phyloP scores from a whole-genome alignment of 2,888 invertebrate genomes.

The Drosophila mettleri region DNA sequence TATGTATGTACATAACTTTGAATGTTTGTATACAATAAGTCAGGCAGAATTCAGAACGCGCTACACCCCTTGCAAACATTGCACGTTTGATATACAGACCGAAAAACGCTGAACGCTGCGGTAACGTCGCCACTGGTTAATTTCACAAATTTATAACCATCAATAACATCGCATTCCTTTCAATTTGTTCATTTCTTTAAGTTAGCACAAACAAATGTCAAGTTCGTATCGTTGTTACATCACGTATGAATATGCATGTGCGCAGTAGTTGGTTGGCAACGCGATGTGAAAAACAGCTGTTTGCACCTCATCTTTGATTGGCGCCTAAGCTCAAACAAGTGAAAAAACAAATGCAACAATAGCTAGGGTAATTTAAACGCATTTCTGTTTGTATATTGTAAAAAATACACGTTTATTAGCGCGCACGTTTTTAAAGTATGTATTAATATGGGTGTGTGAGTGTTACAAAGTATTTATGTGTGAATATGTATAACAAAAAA shows the following conservation, averaged over 20 bases:
- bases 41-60: constrained; percentile 14
- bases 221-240: constrained; percentile 44
- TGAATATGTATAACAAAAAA: constrained; percentile 57
- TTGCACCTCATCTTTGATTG: constrained; percentile 32
- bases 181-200: constrained; percentile 16
- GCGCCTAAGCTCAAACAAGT: constrained; percentile 8
- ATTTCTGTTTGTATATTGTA: constrained; percentile 55
- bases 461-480: constrained; percentile 57
- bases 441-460: constrained; percentile 37
- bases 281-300: constrained; percentile 54
- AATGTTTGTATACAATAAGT: constrained; percentile 21
- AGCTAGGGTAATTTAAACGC: background rate
- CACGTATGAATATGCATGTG: constrained; percentile 32
- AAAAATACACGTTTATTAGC: constrained; percentile 76
- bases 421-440: constrained; percentile 62
- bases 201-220: constrained; percentile 10
- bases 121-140: constrained; percentile 5
- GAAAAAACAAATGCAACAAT: background rate
- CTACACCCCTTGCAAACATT: constrained; percentile 24
- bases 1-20: background rate
- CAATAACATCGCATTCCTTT: constrained; percentile 20
- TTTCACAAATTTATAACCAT: constrained; percentile 24
- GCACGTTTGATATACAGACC: background rate
- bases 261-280: constrained; percentile 58
- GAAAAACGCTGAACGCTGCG: too few relatives aligned